Base-by-base conservation (phyloP, 2,113 vertebrate species). In the Cettia cetti region DNA sequence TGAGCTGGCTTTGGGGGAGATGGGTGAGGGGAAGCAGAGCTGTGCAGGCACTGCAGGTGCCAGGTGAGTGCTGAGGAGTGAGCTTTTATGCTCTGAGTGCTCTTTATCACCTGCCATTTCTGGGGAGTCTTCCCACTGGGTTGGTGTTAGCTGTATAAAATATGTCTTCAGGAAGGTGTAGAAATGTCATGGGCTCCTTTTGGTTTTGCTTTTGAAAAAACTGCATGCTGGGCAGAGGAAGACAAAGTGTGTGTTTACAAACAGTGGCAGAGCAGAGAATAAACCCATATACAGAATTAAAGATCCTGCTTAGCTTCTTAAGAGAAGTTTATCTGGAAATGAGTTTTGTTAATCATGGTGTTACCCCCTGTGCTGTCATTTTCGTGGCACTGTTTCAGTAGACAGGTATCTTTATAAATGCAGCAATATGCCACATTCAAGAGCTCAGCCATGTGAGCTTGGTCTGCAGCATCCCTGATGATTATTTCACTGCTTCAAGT, bases 31-130 rank as follows among this genome's bases (percentile, higher is more conserved):
- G 37, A n/a, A 26, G 37, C 65, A 53, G 87, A 30, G 66, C n/a
- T 72, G 61, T 14, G 63, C 54, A 72, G 64, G 70, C 14, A 0
- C 52, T 65, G 52, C 74, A 60, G 40, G 0, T 10, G 82, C 3
- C 13, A 15, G 76, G 50, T 39, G 82, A 86, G 52, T 2, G 6
- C 11, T 15, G n/a, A 63, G 77, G 11, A 89, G 17, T 3, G 56
- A 89, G 44, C 39, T 86, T 75, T 79, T 18, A 27, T 64, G 4
- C 75, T 89, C 79, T 49, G 39, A 78, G 83, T 56, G 66, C 60
- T 88, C 56, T 71, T 83, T 30, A 75, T 82, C 90, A 59, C 78
- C 83, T 93, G 54, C 76, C 57, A 35, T 26, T 86, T 52, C 71
- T 87, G 33, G 21, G 28, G 68, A 93, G 63, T 11, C 35, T 42